Conservation (phyloP, 2,113 vertebrate species). For the Nothocercus julius region DNA sequence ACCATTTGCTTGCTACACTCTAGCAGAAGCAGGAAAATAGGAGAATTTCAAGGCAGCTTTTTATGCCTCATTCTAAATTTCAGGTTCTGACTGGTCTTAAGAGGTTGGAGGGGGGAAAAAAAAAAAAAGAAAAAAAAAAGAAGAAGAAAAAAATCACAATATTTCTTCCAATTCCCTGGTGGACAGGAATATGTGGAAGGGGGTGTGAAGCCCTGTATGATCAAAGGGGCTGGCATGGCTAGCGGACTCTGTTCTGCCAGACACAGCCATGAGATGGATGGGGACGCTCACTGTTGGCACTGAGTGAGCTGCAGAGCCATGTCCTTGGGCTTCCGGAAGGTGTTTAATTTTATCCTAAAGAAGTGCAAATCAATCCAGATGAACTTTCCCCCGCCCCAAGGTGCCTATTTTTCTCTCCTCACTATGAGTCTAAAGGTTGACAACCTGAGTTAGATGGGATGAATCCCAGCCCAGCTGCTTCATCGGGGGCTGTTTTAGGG, state of each 20-base stretch:
- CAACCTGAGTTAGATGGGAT: background rate
- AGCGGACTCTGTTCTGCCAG: background rate
- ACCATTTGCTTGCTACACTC: background rate
- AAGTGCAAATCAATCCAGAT: background rate
- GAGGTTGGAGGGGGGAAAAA: background rate
- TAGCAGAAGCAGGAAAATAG: background rate
- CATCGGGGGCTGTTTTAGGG: background rate
- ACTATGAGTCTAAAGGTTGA: background rate
- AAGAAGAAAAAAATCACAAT: background rate
- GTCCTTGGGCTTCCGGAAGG: fast-evolving
- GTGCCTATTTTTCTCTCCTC: background rate
- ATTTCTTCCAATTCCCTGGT: background rate
- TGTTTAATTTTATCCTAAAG: background rate
- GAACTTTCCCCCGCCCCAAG: background rate
- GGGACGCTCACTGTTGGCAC: background rate
- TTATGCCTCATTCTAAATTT: background rate
- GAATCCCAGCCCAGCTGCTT: background rate
- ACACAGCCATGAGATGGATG: background rate
- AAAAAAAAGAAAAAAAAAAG: background rate
- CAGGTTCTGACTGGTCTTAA: background rate
- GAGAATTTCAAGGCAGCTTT: background rate
- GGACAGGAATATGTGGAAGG: background rate
- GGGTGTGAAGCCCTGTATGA: background rate
- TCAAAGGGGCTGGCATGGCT: background rate
- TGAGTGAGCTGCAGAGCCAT: background rate